These are phyloP conservation scores for Petaurus breviceps DNA, from an alignment of 2,113 vertebrate species.

Conservation along the genomic window DNA sequence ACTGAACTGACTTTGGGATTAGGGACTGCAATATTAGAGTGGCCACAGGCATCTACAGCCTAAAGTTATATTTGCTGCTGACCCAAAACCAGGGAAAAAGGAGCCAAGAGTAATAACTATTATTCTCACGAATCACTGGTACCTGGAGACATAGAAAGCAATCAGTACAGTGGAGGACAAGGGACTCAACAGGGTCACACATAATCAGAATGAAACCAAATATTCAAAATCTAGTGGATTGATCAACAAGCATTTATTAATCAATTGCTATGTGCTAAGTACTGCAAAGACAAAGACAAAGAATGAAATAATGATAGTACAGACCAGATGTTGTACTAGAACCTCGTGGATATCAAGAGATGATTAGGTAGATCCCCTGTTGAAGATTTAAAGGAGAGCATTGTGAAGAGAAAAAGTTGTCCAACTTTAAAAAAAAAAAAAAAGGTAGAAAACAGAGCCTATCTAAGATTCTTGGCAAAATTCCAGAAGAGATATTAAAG, in stretches of 20 bases:
- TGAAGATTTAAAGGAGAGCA: neutral
- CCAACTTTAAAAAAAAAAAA: neutral
- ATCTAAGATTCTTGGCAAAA: neutral
- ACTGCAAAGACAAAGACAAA: neutral
- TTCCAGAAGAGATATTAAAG: neutral
- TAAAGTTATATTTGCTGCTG: neutral
- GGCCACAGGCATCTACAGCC: neutral
- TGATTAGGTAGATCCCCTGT: neutral
- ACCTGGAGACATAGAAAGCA: neutral
- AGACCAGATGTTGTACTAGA: neutral
- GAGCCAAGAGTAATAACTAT: neutral
- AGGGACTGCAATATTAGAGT: neutral
- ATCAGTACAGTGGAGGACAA: neutral
- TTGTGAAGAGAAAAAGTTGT: neutral
- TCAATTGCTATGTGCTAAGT: neutral
- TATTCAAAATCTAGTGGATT: neutral
- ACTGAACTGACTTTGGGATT: neutral
- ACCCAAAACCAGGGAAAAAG: neutral
- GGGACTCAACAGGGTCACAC: neutral
- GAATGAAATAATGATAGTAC: neutral
- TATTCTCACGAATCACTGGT: neutral
- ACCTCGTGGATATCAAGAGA: neutral
- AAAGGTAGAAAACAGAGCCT: neutral
- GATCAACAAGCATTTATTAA: neutral
- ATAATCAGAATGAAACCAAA: neutral